Percentiles rank a stretch among this genome's conserved stretches.
These are phyloP conservation scores for Drosophila tsacasi DNA, from an alignment of 1,140 invertebrate species.

Conservation along the genomic window DNA sequence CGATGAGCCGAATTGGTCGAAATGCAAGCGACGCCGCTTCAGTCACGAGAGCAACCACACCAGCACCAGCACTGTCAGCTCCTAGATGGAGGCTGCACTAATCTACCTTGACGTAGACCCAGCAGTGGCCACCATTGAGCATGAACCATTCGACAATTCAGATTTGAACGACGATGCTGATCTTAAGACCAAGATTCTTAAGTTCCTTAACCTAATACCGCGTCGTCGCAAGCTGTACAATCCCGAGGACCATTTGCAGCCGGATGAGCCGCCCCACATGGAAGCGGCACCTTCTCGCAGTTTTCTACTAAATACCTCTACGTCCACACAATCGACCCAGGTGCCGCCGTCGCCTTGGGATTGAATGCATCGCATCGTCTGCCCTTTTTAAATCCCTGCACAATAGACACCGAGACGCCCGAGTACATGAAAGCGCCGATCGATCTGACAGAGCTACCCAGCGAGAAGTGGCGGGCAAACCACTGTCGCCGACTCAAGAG, in stretches of 20 bases:
- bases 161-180: slow-evolving; percentile 37
- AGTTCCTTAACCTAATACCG: slow-evolving; percentile 55
- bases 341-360: not conserved
- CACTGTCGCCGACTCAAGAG: slow-evolving; percentile 52
- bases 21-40: slow-evolving; percentile 24
- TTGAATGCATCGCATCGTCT: not conserved
- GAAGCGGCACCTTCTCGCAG: not conserved
- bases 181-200: slow-evolving; percentile 47
- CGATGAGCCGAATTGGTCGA: slow-evolving; percentile 10
- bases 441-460: slow-evolving; percentile 47
- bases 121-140: slow-evolving; percentile 24
- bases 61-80: slow-evolving; percentile 20
- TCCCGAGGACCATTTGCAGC: slow-evolving; percentile 23
- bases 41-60: slow-evolving; percentile 1
- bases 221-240: slow-evolving; percentile 60
- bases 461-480: not conserved
- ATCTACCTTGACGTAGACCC: slow-evolving; percentile 54
- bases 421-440: slow-evolving; percentile 43
- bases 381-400: slow-evolving; percentile 28
- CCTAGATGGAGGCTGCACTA: not conserved
- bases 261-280: not conserved
- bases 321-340: too few species aligned
- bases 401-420: slow-evolving; percentile 44
- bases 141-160: slow-evolving; percentile 14
- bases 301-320: not conserved